Base-by-base conservation (phyloP, 2,888 invertebrate genomes). In the Gonocerus acuteangulatus region DNA sequence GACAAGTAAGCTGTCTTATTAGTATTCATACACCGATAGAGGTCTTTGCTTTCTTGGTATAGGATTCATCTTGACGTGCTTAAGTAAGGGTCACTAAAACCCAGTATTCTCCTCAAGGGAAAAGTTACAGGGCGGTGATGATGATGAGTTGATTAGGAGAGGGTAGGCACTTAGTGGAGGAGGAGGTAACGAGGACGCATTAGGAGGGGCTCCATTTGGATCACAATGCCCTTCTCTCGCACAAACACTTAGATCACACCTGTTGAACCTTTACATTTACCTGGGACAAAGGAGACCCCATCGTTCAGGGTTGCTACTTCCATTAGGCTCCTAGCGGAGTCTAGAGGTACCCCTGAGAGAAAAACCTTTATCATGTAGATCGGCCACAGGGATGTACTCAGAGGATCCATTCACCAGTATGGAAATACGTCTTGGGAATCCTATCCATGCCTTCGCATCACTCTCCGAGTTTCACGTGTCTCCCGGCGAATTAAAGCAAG, bases 211-310 rank as follows among this genome's bases (percentile, higher is more conserved):
- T 19, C 47, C 47, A 47, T 47, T 47, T 19, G 47, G 47, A 47
- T 47, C 21, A 47, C 18, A 47, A 47, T 47, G 21, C 19, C 39
- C 39, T 4, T n/a, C 39, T 39, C 7, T 15, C 39, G 18, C 19
- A 16, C 7, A 4, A 16, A 42, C 47, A 47, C 47, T 47, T 21
- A 47, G 47, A 47, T 47, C 47, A 21, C 47, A 47, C 47, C 47
- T 47, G 47, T 47, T 47, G 47, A 47, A 47, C 47, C 47, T 21
- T 15, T 47, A 7, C 47, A 39, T 39, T 39, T 39, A 47, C 19
- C 21, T 21, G 47, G 47, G 47, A 47, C 47, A 47, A 47, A 19
- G 21, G 47, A 13, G 21, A 9, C 6, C n/a, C 6, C 21, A 47
- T 21, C 47, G 47, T 42, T 15, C 21, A 21, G 47, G 42, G 7